Percentiles rank a stretch among this genome's conserved stretches.
Conservation (phyloP, 2,797 vertebrate genomes). For the Toxotes lorentzi region DNA sequence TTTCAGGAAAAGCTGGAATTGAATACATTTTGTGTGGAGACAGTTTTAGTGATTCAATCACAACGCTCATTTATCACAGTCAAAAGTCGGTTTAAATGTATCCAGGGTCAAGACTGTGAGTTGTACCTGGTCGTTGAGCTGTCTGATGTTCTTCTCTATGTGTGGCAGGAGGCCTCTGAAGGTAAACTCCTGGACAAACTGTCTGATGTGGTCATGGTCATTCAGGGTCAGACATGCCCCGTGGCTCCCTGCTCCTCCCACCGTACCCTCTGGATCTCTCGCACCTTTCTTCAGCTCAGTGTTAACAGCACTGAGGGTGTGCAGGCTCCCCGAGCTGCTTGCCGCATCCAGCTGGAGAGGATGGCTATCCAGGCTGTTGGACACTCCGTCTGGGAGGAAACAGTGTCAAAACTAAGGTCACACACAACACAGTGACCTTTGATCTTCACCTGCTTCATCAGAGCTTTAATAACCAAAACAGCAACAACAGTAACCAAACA, state of each 20-base stretch:
- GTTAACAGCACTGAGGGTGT: slow-evolving; percentile 71
- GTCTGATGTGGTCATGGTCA: slow-evolving; percentile 96
- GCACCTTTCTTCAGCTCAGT: slow-evolving; percentile 83
- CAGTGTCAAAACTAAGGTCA: not conserved
- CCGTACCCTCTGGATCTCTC: slow-evolving; percentile 63
- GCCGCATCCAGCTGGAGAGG: slow-evolving; percentile 89
- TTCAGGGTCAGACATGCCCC: slow-evolving; percentile 94
- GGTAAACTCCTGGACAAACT: slow-evolving; percentile 98
- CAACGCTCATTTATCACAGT: not conserved
- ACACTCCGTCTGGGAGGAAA: slow-evolving; percentile 81
- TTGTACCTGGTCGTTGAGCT: slow-evolving; percentile 97
- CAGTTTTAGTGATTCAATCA: not conserved
- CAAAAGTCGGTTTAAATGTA: not conserved
- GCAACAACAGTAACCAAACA: not conserved
- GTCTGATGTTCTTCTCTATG: slow-evolving; percentile 97
- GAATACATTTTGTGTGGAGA: not conserved
- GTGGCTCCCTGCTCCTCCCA: slow-evolving; percentile 78
- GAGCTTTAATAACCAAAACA: not conserved
- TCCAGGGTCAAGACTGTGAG: not conserved
- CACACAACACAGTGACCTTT: not conserved
- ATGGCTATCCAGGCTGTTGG: slow-evolving; percentile 87
- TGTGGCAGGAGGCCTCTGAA: slow-evolving; percentile 97
- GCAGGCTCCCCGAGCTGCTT: slow-evolving; percentile 76
- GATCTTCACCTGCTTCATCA: not conserved
- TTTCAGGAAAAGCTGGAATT: not conserved